Conservation (phyloP, 2,888 invertebrate genomes). For the Scaptomyza tumidula region DNA sequence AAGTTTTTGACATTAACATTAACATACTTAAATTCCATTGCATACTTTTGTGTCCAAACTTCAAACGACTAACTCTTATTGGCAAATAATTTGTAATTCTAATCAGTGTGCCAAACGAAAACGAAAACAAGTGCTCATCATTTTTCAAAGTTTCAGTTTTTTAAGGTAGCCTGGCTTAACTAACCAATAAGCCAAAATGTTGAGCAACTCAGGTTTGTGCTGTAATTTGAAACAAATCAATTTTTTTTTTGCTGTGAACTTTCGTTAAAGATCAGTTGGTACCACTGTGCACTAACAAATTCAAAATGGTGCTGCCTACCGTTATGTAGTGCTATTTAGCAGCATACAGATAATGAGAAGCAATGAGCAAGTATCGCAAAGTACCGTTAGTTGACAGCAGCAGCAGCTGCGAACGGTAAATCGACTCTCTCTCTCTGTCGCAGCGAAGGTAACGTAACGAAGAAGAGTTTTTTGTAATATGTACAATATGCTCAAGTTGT, state of each 20-base stretch:
- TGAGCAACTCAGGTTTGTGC: no score
- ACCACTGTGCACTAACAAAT: constrained; percentile 35
- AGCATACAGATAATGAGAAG: constrained; percentile 2
- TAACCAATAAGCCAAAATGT: no score
- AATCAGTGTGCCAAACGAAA: not conserved
- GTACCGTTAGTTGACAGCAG: constrained; percentile 13
- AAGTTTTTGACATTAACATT: constrained; percentile 21
- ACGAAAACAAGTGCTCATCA: not conserved
- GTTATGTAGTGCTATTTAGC: constrained; percentile 24
- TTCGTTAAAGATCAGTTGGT: not conserved
- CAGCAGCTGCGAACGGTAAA: not conserved
- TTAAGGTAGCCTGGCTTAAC: no score
- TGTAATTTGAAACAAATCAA: no score
- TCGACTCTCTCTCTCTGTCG: not conserved
- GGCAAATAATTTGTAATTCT: not conserved
- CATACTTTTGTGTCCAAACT: constrained; percentile 17
- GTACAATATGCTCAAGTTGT: not conserved
- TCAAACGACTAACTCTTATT: not conserved
- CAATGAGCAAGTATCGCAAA: not conserved
- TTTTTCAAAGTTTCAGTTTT: not conserved
- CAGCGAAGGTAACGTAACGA: not conserved
- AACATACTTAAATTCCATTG: constrained; percentile 9
- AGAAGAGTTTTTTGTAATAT: constrained; percentile 1
- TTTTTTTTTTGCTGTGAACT: no score
- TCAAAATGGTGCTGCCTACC: constrained; percentile 9